Evolutionary conservation across 2,113 vertebrate genomes (phyloP).

Genomic region (Sinocyclocheilus maitianheensis): DNA sequence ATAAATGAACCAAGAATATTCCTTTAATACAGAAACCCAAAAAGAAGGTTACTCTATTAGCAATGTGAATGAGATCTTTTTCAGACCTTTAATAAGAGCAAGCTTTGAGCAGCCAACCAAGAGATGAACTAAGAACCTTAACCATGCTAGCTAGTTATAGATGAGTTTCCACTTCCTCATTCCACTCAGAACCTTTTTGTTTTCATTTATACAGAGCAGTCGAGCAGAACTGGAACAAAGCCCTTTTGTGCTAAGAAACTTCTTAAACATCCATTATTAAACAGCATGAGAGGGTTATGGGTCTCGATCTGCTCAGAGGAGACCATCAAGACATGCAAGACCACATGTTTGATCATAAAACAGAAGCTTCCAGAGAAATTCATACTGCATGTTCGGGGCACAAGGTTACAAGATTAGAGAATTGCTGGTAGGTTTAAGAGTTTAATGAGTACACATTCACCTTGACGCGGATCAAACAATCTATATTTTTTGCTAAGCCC

Average conservation of each 20-base stretch:
- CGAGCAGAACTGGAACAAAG: constrained; percentile 62
- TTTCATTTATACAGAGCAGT: constrained; percentile 50
- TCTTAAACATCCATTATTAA: constrained; percentile 68
- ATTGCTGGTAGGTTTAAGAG: neutral
- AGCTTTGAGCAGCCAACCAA: constrained; percentile 35
- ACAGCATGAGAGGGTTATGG: constrained; percentile 42
- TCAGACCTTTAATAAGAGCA: neutral
- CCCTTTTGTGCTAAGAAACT: constrained; percentile 56
- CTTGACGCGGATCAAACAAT: neutral
- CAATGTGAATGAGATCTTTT: constrained; percentile 6
- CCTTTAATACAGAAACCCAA: too few species aligned
- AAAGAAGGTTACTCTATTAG: neutral
- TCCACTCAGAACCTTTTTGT: constrained; percentile 6
- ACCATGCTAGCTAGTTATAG: constrained; percentile 23
- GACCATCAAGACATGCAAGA: neutral
- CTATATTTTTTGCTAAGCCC: neutral
- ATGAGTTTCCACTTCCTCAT: constrained; percentile 25
- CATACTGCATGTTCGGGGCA: neutral
- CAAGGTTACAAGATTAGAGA: neutral
- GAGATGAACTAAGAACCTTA: constrained; percentile 39
- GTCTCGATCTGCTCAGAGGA: constrained; percentile 34
- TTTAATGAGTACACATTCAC: constrained; percentile 7
- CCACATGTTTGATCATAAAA: constrained; percentile 45
- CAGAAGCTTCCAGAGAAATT: constrained; percentile 37
- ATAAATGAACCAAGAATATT: too few species aligned